phyloP scores from a whole-genome alignment of 2,113 vertebrate genomes.

The Pelecanoides urinatrix region DNA sequence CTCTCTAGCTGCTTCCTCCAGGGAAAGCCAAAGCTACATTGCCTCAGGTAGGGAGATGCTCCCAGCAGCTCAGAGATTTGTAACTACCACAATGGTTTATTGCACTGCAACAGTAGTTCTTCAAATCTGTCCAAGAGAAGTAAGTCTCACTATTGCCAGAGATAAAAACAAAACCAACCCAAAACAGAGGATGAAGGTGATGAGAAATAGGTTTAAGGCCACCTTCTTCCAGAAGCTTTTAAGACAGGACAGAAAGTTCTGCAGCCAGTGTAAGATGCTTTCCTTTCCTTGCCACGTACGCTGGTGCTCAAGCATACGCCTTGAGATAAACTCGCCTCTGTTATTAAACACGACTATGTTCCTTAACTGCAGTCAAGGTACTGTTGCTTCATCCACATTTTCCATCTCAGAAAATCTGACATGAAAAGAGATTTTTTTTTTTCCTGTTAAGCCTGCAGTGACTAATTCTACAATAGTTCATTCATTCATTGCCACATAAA shows the following conservation, averaged over 20 bases:
- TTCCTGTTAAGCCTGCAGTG: slow-evolving; percentile 52
- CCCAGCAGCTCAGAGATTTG: background rate
- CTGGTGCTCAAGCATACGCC: background rate
- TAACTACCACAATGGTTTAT: background rate
- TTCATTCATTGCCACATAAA: slow-evolving; percentile 76
- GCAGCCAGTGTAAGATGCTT: background rate
- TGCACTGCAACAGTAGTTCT: background rate
- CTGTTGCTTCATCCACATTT: slow-evolving; percentile 60
- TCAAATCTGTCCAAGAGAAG: background rate
- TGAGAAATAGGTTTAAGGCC: background rate
- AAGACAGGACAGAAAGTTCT: background rate
- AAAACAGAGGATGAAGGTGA: background rate
- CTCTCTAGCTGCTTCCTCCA: background rate
- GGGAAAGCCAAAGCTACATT: background rate
- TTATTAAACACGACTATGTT: background rate
- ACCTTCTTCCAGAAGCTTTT: background rate
- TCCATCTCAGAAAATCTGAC: slow-evolving; percentile 65
- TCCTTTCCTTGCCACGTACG: background rate
- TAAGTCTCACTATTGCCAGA: background rate
- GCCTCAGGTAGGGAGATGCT: slow-evolving; percentile 10
- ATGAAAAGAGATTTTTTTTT: background rate
- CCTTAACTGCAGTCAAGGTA: slow-evolving; percentile 24
- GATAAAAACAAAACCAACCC: background rate
- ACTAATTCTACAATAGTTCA: slow-evolving; percentile 71
- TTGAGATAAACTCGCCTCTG: background rate